Conservation (phyloP, 2,113 vertebrate species). For the Panurus biarmicus region DNA sequence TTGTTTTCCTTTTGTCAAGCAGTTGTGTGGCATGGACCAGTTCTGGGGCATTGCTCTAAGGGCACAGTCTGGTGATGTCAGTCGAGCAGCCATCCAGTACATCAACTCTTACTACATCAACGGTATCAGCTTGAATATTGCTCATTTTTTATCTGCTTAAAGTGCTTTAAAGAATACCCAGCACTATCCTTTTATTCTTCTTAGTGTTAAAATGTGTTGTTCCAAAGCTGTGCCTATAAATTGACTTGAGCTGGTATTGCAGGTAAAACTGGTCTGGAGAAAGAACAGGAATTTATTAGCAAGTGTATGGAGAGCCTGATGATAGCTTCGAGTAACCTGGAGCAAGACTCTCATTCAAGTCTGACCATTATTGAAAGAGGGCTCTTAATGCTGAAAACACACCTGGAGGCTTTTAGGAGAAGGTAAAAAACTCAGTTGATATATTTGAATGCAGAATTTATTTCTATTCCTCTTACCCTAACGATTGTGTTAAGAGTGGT, state of each 20-base stretch:
- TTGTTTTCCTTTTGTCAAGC: background rate
- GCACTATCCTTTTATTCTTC: background rate
- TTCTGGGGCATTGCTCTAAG: conserved; percentile 97
- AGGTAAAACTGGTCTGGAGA: conserved; percentile 97
- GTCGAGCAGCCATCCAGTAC: conserved; percentile 96
- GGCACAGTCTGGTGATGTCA: conserved; percentile 95
- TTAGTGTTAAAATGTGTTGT: background rate
- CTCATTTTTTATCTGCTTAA: background rate
- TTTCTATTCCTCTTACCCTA: background rate
- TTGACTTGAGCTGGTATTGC: conserved; percentile 35
- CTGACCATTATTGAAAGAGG: conserved; percentile 97
- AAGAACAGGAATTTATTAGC: conserved; percentile 98
- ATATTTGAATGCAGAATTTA: background rate
- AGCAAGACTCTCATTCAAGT: conserved; percentile 90
- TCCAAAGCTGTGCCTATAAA: background rate
- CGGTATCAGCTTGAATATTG: conserved; percentile 69
- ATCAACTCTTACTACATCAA: conserved; percentile 99
- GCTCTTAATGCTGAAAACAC: conserved; percentile 96
- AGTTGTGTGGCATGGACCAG: conserved; percentile 99
- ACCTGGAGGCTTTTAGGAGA: conserved; percentile 96
- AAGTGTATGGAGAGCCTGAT: conserved; percentile 99
- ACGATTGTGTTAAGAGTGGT: background rate
- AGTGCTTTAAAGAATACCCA: background rate
- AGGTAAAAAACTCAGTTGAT: conserved; percentile 70
- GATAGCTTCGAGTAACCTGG: conserved; percentile 93